Evolutionary conservation across 2,113 vertebrate species (phyloP), one percentile per base, ranked within the genome.

Genomic region (Corythaeola cristata): DNA sequence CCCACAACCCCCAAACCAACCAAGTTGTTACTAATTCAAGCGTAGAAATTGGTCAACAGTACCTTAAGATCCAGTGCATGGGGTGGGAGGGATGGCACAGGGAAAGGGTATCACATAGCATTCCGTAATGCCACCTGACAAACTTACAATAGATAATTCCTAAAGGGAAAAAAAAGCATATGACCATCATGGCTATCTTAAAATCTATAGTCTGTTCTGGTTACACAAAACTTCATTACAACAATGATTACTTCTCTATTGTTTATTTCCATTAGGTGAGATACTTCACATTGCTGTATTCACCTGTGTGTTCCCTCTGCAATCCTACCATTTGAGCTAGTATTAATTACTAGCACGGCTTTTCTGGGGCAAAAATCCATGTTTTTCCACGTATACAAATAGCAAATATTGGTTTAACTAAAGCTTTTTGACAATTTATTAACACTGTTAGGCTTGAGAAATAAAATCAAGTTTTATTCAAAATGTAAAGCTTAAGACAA

Each of bases 361-460:
- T 77, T 93, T 63, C 1, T 1, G 11, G 8, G 35, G 20, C 4
- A 85, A 92, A 85, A 91, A 52, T 39, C 8, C 33, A 32, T 1
- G 3, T 45, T 75, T 72, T 75, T 60, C 64, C 39, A 66, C 15
- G 50, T 19, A 74, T 11, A 92, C 11, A 90, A 85, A 82, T 5
- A 75, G 73, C 30, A 88, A 94, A 91, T 49, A 82, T 4, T 66
- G n/a, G 62, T 89, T 73, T 87, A 91, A 89, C 81, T 76, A 16
- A 90, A 86, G 32, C 26, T 90, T 96, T 81, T 56, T 52, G 30
- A 88, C 63, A 69, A 72, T 94, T 92, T 95, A 95, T 88, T 92
- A 80, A 89, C 64, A 55, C 53, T 30, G 58, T 78, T 47, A 75
- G 52, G 22, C 33, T 88, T 80, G 71, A 94, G 72, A 92, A 94